Evolutionary conservation across 2,797 vertebrate genomes (phyloP).

Genomic region (Paramormyrops hopkinsi): DNA sequence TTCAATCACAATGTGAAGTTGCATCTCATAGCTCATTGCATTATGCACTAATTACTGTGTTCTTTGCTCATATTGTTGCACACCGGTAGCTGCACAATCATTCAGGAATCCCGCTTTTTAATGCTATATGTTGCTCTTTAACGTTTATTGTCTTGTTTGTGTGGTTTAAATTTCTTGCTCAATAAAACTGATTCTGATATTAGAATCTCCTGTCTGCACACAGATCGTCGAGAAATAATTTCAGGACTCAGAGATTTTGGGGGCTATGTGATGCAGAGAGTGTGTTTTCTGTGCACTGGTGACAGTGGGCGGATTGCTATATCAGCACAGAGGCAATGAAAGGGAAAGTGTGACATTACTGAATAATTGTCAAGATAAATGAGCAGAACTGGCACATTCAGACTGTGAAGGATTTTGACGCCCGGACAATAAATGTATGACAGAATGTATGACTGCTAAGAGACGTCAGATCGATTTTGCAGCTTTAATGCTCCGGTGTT

Average conservation of each 20-base stretch:
- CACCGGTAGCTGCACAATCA: not conserved
- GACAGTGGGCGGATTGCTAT: not conserved
- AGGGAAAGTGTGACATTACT: not conserved
- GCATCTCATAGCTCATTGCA: not conserved
- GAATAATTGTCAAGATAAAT: slow-evolving; percentile 13
- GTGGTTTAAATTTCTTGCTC: not conserved
- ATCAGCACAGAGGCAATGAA: not conserved
- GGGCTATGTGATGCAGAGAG: not conserved
- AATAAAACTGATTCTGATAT: not conserved
- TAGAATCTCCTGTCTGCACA: not conserved
- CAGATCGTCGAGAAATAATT: not conserved
- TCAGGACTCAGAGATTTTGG: not conserved
- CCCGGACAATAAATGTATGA: slow-evolving; percentile 7
- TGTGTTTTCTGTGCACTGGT: not conserved
- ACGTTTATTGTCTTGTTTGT: not conserved
- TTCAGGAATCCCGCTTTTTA: not conserved
- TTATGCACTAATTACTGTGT: not conserved
- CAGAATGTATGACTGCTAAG: not conserved
- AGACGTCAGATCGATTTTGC: not conserved
- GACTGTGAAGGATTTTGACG: not conserved
- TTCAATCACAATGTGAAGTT: not conserved
- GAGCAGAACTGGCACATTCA: not conserved
- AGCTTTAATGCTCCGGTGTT: slow-evolving; percentile 6
- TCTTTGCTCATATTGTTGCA: not conserved
- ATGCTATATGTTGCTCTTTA: not conserved